Conservation (phyloP, 2,113 vertebrate genomes). For the Cololabis saira region DNA sequence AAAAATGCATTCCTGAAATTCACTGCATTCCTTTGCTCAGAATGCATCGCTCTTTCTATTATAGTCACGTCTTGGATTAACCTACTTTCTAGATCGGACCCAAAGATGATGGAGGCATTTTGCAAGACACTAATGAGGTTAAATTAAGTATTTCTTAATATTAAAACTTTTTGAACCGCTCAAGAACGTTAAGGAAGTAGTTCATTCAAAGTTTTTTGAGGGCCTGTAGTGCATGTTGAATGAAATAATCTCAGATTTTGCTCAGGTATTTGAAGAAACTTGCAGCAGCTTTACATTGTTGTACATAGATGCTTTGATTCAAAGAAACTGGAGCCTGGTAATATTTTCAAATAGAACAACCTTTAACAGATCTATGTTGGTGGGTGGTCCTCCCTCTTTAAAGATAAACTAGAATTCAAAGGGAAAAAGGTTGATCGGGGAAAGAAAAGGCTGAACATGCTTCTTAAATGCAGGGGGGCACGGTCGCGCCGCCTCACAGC, state of each 20-base stretch:
- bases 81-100: constrained; percentile 34
- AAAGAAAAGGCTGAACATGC: too few relatives aligned
- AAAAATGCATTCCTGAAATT: constrained; percentile 62
- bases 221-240: too few relatives aligned
- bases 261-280: background rate
- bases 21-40: constrained; percentile 48
- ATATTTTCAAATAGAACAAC: background rate
- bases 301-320: background rate
- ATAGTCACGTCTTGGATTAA: constrained; percentile 62
- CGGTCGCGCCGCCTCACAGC: too few relatives aligned
- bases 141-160: background rate
- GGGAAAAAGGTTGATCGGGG: background rate
- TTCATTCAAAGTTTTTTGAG: too few relatives aligned
- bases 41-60: constrained; percentile 49
- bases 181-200: too few relatives aligned
- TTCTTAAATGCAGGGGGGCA: too few relatives aligned
- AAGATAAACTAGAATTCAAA: background rate
- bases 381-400: too few relatives aligned
- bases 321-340: background rate
- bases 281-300: background rate
- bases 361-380: too few relatives aligned
- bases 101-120: constrained; percentile 29
- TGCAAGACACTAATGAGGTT: constrained; percentile 29
- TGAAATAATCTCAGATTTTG: too few relatives aligned
- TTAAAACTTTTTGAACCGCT: too few relatives aligned